Conservation (phyloP, 2,113 vertebrate species). For the Chaetops frenatus region DNA sequence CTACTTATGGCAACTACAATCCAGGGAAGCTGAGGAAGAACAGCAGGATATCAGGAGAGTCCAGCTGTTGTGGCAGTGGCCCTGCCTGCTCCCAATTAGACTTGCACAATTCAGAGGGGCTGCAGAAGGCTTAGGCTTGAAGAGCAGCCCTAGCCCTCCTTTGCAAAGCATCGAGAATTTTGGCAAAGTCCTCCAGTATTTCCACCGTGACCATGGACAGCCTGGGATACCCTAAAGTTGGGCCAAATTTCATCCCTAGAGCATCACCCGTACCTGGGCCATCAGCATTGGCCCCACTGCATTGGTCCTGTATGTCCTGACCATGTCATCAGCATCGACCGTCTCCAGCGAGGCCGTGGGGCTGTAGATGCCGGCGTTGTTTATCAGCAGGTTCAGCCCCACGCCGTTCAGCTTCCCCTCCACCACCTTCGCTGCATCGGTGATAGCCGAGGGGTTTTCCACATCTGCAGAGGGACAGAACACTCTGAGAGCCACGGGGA, state of each 20-base stretch:
- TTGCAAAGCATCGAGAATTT: accelerated
- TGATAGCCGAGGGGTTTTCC: not conserved
- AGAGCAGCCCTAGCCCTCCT: not conserved
- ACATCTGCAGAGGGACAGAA: conserved; percentile 8
- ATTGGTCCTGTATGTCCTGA: not conserved
- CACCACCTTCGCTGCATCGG: not conserved
- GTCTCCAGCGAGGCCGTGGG: not conserved
- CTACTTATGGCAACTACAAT: accelerated
- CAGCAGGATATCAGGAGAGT: not conserved
- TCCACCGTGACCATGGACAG: accelerated
- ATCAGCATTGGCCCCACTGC: conserved; percentile 49
- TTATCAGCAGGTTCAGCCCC: conserved; percentile 59
- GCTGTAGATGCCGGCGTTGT: conserved; percentile 33
- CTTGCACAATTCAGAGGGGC: not conserved
- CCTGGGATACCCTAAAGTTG: not conserved
- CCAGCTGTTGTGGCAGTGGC: not conserved
- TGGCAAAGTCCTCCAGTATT: not conserved
- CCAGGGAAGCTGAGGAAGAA: not conserved
- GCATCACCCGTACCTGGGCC: conserved; percentile 27
- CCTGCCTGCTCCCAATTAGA: not conserved
- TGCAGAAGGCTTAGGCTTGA: not conserved
- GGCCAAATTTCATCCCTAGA: not conserved
- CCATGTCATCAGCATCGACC: not conserved
- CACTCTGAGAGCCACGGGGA: not conserved
- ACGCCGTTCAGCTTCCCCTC: conserved; percentile 19